These are phyloP conservation scores for Ginglymostoma cirratum DNA, from an alignment of 2,113 vertebrate species.

Conservation along the genomic window DNA sequence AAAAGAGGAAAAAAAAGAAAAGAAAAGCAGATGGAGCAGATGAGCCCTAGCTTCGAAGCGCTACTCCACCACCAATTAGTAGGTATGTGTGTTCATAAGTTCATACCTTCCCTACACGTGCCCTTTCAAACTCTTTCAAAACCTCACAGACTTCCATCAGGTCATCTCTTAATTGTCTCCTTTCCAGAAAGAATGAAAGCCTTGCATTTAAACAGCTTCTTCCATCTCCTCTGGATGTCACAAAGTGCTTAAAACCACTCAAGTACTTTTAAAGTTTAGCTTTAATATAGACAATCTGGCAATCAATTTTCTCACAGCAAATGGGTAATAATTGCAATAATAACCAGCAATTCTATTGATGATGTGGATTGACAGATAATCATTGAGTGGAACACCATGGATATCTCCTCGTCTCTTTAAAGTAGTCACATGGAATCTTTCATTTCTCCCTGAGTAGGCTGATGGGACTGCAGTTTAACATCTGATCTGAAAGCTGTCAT, in stretches of 20 bases:
- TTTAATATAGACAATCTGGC: not conserved
- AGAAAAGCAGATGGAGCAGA: too few species aligned
- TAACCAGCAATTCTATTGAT: not conserved
- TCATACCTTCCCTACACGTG: not conserved
- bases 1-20: too few species aligned
- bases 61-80: too few species aligned
- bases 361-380: not conserved
- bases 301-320: not conserved
- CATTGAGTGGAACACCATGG: not conserved
- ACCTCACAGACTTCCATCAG: not conserved
- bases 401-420: not conserved
- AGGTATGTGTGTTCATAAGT: too few species aligned
- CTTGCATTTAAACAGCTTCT: not conserved
- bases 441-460: too few species aligned
- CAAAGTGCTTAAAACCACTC: not conserved
- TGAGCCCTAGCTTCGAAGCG: too few species aligned
- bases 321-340: not conserved
- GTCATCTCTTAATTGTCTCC: not conserved
- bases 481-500: not conserved
- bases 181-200: not conserved
- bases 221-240: not conserved
- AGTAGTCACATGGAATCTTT: not conserved
- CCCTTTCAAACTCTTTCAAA: not conserved
- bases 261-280: not conserved
- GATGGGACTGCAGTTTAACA: not conserved